phyloP scores from a whole-genome alignment of 2,797 vertebrate genomes.

The Sebastes oblongus region DNA sequence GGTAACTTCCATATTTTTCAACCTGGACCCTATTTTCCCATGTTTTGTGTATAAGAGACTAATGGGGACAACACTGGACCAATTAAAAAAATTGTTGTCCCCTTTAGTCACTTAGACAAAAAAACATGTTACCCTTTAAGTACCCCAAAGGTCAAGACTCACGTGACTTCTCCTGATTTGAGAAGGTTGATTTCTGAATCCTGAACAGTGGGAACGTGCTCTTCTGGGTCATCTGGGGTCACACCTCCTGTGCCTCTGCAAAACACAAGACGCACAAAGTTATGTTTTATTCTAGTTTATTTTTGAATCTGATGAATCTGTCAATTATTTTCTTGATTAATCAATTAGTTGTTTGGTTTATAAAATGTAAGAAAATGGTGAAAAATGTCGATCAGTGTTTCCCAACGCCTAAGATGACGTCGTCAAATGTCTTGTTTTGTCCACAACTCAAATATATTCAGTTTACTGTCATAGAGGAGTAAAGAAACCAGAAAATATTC shows the following conservation, averaged over 20 bases:
- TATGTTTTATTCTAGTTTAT: not conserved
- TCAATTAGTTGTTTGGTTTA: too few relatives aligned
- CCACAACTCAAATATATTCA: too few relatives aligned
- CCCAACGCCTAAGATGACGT: too few relatives aligned
- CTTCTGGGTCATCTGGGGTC: constrained; percentile 84
- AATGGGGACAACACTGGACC: not conserved
- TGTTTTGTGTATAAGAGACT: not conserved
- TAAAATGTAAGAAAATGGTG: too few relatives aligned
- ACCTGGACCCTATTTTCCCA: not conserved
- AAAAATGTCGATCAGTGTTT: too few relatives aligned
- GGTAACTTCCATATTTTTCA: not conserved
- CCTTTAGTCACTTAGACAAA: not conserved
- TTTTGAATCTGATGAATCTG: too few relatives aligned
- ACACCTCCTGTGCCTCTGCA: constrained; percentile 76
- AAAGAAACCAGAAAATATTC: too few relatives aligned
- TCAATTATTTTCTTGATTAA: too few relatives aligned
- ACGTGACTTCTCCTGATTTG: constrained; percentile 93
- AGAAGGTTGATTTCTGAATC: constrained; percentile 92
- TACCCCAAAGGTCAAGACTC: constrained; percentile 57
- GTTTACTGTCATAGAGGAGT: too few relatives aligned
- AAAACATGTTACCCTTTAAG: not conserved
- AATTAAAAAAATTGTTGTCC: not conserved
- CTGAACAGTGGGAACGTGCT: constrained; percentile 81
- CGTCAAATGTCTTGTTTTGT: too few relatives aligned
- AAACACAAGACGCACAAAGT: not conserved